Conservation (phyloP, 2,797 vertebrate genomes). For the Spinibarbus caldwelli region DNA sequence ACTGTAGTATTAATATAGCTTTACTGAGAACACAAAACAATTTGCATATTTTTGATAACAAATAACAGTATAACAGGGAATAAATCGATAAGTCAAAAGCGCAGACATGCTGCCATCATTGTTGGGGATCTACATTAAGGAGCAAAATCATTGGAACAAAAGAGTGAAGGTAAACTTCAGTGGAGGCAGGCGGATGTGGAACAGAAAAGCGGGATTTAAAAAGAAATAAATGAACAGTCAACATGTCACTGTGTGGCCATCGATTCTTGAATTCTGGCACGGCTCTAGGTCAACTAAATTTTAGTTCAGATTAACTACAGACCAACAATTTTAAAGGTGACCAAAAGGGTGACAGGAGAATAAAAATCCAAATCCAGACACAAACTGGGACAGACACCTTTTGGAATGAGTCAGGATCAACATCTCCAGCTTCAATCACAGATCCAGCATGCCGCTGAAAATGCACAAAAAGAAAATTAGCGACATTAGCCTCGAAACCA, state of each 20-base stretch:
- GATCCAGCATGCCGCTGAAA: slow-evolving; percentile 49
- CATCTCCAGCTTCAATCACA: slow-evolving; percentile 77
- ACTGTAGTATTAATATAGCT: not conserved
- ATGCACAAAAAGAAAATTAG: not conserved
- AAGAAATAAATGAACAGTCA: not conserved
- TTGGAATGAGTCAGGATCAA: slow-evolving; percentile 71
- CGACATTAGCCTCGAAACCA: not conserved
- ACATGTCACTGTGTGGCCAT: not conserved
- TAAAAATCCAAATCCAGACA: not conserved
- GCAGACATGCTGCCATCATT: not conserved
- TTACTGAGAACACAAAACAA: not conserved
- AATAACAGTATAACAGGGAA: not conserved
- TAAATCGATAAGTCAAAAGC: not conserved
- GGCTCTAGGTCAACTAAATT: not conserved
- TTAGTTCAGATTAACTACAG: not conserved
- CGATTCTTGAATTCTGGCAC: not conserved
- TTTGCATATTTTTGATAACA: not conserved
- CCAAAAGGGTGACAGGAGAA: not conserved
- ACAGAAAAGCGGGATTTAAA: not conserved
- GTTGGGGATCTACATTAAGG: not conserved
- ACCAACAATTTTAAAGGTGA: not conserved
- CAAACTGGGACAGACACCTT: slow-evolving; percentile 68
- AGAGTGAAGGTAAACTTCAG: not conserved
- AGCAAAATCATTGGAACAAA: not conserved
- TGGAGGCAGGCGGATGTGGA: not conserved